Percentiles rank a stretch among this genome's conserved stretches.
phyloP scores from a whole-genome alignment of 2,113 vertebrate species.

The Laticauda laticaudata region DNA sequence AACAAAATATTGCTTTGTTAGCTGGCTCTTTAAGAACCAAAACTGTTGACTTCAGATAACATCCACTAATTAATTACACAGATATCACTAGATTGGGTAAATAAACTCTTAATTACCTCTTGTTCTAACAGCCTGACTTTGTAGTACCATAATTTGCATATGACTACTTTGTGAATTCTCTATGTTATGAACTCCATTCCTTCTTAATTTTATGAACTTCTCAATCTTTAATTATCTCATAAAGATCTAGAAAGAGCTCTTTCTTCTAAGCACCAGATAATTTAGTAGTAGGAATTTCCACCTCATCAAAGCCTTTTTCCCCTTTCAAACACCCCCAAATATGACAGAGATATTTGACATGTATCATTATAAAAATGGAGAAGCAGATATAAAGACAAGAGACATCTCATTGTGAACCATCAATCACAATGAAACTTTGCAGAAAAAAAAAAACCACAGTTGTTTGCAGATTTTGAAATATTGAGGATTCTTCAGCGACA shows the following conservation, averaged over 20 bases:
- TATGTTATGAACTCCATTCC: constrained; percentile 1
- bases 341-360: constrained; percentile 1
- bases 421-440: constrained; percentile 28
- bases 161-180: constrained; percentile 10
- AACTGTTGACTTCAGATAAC: neutral
- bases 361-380: constrained; percentile 31
- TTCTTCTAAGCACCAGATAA: neutral
- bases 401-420: constrained; percentile 39
- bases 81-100: neutral
- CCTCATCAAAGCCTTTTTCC: neutral
- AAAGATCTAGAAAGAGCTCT: constrained; percentile 15
- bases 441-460: constrained; percentile 37
- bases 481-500: constrained; percentile 32
- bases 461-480: constrained; percentile 42
- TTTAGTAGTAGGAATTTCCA: neutral
- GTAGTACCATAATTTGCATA: neutral
- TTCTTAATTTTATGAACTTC: constrained; percentile 10
- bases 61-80: neutral
- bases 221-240: constrained; percentile 25
- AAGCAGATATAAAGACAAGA: constrained; percentile 28
- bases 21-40: neutral
- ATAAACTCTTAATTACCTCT: constrained; percentile 10
- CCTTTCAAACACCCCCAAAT: neutral
- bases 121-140: neutral
- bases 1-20: neutral